Evolutionary conservation across 2,113 vertebrate species (phyloP), one percentile per base, ranked within the genome.

Genomic region (Macaca mulatta): DNA sequence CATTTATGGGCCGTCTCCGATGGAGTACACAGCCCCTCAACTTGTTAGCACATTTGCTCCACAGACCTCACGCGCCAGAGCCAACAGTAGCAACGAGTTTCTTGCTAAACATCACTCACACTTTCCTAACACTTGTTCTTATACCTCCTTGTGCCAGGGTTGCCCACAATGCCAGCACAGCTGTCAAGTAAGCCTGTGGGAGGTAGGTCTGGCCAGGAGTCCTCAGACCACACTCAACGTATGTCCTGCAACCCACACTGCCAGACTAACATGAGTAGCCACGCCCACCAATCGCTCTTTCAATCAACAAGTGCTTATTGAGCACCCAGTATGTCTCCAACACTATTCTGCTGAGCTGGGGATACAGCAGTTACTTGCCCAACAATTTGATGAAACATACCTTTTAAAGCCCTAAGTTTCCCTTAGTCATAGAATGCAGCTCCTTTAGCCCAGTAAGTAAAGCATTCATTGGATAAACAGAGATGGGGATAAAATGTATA

Each of bases 401-500:
- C 74, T 93, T 69, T 61, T 3, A 89, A 89, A 95, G 50, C 32
- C 72, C 12, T 55, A 50, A 57, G 43, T 81, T 48, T 59, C 61
- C 75, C 55, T 90, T 40, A 78, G 59, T 52, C 55, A 69, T 20
- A 88, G 77, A 90, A 88, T 2, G 8, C 50, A 52, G 83, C 61
- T 91, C 61, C 50, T 52, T 55, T 67, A 38, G 14, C 43, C 67
- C 78, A 27, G 23, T 83, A 81, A 90, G 67, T 75, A 75, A 94
- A 79, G 69, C 12, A 52, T 27, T 90, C 14, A 74, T 67, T 92
- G 57, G n/a, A 94, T 61, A 89, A 94, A 94, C 38, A 86, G 69
- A 94, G 52, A 23, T 45, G 25, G 57, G 32, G 20, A 23, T 43
- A 30, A 45, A 35, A 45, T 55, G 25, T 23, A 8, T 27, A 86